Evolutionary conservation across 2,888 invertebrate species (phyloP), one percentile per base, ranked within the genome.

Genomic region (Patella caerulea): DNA sequence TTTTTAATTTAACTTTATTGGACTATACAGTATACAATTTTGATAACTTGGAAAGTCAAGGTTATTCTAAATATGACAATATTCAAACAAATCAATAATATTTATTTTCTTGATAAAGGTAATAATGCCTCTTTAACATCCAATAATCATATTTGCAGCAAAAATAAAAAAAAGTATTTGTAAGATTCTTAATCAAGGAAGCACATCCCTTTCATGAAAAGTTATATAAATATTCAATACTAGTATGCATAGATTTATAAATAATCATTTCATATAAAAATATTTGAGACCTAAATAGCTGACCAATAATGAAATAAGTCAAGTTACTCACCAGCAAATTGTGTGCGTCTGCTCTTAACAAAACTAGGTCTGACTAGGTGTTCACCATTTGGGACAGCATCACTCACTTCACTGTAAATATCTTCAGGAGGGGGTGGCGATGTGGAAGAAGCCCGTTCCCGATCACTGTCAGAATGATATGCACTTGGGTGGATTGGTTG

Each of bases 251-350:
- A 45, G 9, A n/a, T 29, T 17, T 70, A 14, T 70, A 17, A 70
- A n/a, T 29, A 70, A 70, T 14, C 19, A 29, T 29, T 29, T 29
- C 14, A 19, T 29, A 5, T 70, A 4, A 70, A 5, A 70, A n/a
- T 29, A 29, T 19, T 70, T n/a, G 5, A 14, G 17, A 70, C 12
- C 12, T 4, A 14, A 29, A 34, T 29, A 29, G 29, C 72, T 14
- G 24, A 52, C 45, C 4, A 34, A 29, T 72, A 72, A 34, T 9
- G 7, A 45, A 45, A 45, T 72, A 9, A 45, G 45, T 9, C 4
- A 45, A 45, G 45, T 45, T 2, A 75, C 84, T 85, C 92, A 94
- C 94, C 94, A 92, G 94, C 94, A 90, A 93, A 93, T 82, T 93
- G 90, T 82, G 92, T 92, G 54, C 91, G 88, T 29, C 89, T 83